These are phyloP conservation scores for Arothron firmamentum DNA, from an alignment of 2,113 vertebrate species.

Conservation along the genomic window DNA sequence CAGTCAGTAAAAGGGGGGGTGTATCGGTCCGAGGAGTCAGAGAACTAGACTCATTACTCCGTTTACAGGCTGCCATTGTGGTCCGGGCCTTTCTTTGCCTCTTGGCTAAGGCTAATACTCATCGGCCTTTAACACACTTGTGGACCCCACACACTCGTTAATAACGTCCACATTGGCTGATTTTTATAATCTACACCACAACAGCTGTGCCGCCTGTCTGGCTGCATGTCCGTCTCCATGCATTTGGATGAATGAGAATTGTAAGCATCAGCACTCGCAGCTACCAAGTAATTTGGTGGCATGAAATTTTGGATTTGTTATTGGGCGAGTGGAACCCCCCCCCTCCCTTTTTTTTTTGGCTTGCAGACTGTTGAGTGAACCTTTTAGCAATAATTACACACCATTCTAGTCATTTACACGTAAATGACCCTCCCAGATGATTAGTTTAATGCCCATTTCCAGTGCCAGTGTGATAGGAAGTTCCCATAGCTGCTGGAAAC, in stretches of 20 bases:
- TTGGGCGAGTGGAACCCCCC: conserved; percentile 30
- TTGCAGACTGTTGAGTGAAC: conserved; percentile 14
- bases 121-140: conserved; percentile 35
- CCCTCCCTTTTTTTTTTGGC: not conserved
- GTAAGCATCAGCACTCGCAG: conserved; percentile 57
- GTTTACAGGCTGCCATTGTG: conserved; percentile 30
- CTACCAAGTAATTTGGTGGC: conserved; percentile 50
- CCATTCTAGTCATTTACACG: conserved; percentile 19
- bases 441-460: conserved; percentile 19
- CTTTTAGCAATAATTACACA: conserved; percentile 32
- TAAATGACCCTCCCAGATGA: conserved; percentile 14
- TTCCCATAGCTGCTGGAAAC: not conserved
- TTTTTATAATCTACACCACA: conserved; percentile 44
- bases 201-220: conserved; percentile 44
- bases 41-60: conserved; percentile 47
- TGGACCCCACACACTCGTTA: conserved; percentile 28
- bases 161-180: conserved; percentile 34
- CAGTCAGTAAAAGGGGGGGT: conserved; percentile 39
- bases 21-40: conserved; percentile 28
- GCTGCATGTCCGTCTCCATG: conserved; percentile 50
- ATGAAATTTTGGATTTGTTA: conserved; percentile 59
- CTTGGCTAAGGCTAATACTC: conserved; percentile 12
- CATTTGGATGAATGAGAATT: conserved; percentile 53
- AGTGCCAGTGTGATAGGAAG: not conserved
- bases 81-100: conserved; percentile 36